Conservation (phyloP, 2,888 invertebrate species). For the Drosophila merina region DNA sequence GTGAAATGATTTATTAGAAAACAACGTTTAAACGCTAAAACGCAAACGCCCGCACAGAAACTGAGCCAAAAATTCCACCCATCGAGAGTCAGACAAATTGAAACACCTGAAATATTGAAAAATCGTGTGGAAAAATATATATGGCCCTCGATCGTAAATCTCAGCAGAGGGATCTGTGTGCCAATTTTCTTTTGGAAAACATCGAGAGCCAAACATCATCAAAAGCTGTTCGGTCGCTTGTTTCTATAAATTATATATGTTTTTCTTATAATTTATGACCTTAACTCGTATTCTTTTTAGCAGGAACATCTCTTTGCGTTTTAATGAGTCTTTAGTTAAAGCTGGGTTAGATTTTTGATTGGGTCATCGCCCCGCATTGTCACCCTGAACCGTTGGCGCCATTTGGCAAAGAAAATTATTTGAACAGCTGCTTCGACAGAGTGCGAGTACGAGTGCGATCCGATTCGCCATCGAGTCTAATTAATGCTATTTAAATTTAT, state of each 20-base stretch:
- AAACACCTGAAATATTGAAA: conserved; percentile 62
- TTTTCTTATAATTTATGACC: conserved; percentile 55
- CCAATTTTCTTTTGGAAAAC: conserved; percentile 64
- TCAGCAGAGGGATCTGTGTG: conserved; percentile 43
- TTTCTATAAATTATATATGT: conserved; percentile 50
- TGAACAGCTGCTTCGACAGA: conserved; percentile 49
- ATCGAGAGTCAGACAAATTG: conserved; percentile 50
- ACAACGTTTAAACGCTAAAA: conserved; percentile 14
- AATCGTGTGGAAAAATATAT: conserved; percentile 26
- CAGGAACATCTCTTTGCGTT: conserved; percentile 41
- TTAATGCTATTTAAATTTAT: conserved; percentile 60
- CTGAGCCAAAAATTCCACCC: conserved; percentile 37
- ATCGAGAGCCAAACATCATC: conserved; percentile 41
- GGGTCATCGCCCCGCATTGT: conserved; percentile 30
- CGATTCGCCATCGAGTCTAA: conserved; percentile 42
- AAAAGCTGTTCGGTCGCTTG: conserved; percentile 38
- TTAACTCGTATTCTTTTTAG: conserved; percentile 49
- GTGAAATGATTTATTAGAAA: conserved; percentile 66
- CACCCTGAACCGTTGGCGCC: conserved; percentile 46
- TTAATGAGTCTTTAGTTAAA: conserved; percentile 22
- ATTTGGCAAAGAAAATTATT: conserved; percentile 50
- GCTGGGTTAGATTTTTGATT: background rate
- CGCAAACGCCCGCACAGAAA: conserved; percentile 51
- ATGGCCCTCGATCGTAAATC: conserved; percentile 59
- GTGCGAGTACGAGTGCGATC: conserved; percentile 17